Evolutionary conservation across 2,113 vertebrate species (phyloP).

Genomic region (Gallinago undulata): DNA sequence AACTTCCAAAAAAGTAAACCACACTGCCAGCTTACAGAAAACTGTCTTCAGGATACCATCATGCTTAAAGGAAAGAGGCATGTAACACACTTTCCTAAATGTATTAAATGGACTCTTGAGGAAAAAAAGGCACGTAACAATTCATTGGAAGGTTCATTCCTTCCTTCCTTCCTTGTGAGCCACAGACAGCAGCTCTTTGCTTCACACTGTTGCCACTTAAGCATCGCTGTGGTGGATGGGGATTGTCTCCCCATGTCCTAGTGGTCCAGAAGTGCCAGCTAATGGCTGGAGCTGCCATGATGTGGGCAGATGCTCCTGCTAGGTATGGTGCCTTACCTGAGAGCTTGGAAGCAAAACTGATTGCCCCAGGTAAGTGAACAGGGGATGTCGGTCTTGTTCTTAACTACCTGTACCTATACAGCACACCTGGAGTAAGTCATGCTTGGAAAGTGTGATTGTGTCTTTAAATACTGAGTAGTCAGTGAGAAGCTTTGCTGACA

Average conservation of each 20-base stretch:
- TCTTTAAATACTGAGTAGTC: background rate
- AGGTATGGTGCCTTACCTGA: background rate
- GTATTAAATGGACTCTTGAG: background rate
- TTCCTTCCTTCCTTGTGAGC: background rate
- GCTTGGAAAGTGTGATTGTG: background rate
- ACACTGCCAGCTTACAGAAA: background rate
- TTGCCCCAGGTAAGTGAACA: background rate
- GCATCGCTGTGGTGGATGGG: no score
- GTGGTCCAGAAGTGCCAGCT: background rate
- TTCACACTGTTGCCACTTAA: background rate
- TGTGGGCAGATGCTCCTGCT: background rate
- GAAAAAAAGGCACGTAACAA: background rate
- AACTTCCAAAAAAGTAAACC: background rate
- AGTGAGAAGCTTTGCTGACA: background rate
- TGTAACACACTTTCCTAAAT: background rate
- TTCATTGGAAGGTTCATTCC: background rate
- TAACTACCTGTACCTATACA: background rate
- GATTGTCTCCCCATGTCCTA: background rate
- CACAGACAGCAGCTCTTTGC: background rate
- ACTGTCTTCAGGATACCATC: background rate
- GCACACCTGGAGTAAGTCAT: background rate
- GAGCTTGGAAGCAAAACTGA: background rate
- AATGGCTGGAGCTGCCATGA: background rate
- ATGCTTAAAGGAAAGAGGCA: background rate
- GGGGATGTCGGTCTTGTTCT: background rate